Base-by-base conservation (phyloP, 2,888 invertebrate species). In the Lasioglossum pauxillum region DNA sequence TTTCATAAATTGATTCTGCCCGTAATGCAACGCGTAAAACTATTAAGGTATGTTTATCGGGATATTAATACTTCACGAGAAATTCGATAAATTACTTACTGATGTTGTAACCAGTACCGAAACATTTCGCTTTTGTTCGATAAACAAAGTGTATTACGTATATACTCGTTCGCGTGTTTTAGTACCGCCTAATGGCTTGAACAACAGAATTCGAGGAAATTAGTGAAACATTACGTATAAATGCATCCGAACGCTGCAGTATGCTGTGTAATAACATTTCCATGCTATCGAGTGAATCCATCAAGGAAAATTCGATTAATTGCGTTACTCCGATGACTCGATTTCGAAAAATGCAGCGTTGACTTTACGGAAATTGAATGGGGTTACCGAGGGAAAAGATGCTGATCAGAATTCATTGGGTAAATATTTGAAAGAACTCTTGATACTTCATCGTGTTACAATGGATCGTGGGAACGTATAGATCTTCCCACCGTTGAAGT, bases 371-470 rank as follows among this genome's bases (percentile, higher is more conserved):
- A 41, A 41, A 71, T 41, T n/a, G n/a, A 71, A 71, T n/a, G 14
- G 23, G 2, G 5, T 8, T 23, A 1, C 5, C 44, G 14, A 0
- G 41, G 12, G 41, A n/a, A 41, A 41, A 41, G 41, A 5, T n/a
- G 23, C n/a, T 14, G 12, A n/a, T n/a, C n/a, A 41, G 12, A 67
- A n/a, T 69, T 41, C 23, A 14, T 12, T 5, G 41, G n/a, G 71
- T 71, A 71, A 71, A 71, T 71, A 41, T 71, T 71, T 41, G n/a
- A 71, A 71, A 38, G n/a, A 72, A 46, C 27, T 72, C 44, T 27
- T n/a, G 44, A n/a, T 44, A 46, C 44, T 31, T 72, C 19, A 8
- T 31, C 72, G 2, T n/a, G 41, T 71, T 71, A 41, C 71, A 71
- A 41, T n/a, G 41, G 71, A 41, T n/a, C 71, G 5, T 5, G 2